Evolutionary conservation across 1,140 invertebrate species (phyloP).

Genomic region (Eriosoma lanigerum): DNA sequence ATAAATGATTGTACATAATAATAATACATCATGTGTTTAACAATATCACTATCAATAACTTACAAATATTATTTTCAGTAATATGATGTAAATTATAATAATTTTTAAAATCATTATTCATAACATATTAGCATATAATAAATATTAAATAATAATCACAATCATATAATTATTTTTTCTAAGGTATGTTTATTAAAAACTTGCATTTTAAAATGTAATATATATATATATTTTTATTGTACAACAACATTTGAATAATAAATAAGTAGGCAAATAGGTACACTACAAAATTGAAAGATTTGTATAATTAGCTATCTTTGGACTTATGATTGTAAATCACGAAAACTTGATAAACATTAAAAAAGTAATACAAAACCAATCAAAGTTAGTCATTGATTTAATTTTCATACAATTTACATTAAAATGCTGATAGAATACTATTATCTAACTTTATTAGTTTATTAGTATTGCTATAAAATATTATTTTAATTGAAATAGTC

Average conservation of each 20-base stretch:
- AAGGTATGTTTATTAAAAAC: no score
- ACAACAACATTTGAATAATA: background rate
- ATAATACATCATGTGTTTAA: no score
- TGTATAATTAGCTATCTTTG: background rate
- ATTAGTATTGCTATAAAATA: background rate
- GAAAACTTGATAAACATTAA: slow-evolving; percentile 1
- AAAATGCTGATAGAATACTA: slow-evolving; percentile 8
- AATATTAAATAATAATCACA: no score
- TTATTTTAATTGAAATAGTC: background rate
- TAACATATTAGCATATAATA: no score
- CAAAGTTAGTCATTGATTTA: background rate
- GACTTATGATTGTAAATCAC: background rate
- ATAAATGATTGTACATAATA: no score
- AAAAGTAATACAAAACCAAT: background rate
- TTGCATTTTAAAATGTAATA: no score
- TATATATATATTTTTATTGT: background rate
- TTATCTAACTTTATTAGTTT: background rate
- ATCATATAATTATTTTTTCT: no score
- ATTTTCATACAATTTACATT: background rate
- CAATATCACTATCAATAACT: no score
- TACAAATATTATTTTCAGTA: no score
- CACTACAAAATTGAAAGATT: background rate
- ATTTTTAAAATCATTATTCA: no score
- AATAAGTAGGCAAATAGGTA: background rate
- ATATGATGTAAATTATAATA: no score